Conservation (phyloP, 2,797 vertebrate species). For the Cirrhinus molitorella region DNA sequence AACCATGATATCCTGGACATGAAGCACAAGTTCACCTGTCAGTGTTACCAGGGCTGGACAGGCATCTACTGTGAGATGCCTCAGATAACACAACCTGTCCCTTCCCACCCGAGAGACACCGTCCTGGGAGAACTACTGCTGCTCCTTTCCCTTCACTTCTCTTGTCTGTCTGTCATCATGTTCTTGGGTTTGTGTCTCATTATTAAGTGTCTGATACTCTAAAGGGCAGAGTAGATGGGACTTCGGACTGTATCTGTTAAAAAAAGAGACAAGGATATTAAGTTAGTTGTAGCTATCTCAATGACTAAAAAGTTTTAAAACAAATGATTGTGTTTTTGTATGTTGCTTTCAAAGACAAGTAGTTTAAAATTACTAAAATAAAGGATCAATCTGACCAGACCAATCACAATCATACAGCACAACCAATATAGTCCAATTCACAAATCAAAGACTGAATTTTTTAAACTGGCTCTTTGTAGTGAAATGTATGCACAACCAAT, state of each 20-base stretch:
- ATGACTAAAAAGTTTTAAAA: not conserved
- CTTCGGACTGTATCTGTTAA: not conserved
- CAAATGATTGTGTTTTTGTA: not conserved
- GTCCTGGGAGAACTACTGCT: constrained; percentile 69
- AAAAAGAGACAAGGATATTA: constrained; percentile 7
- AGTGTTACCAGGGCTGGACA: constrained; percentile 90
- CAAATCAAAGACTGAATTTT: too few relatives aligned
- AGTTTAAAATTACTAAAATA: not conserved
- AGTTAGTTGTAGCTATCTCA: not conserved
- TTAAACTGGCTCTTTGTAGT: too few relatives aligned
- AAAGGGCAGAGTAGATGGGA: constrained; percentile 27
- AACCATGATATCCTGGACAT: constrained; percentile 78
- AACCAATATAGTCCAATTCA: not conserved
- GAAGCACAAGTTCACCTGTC: constrained; percentile 88
- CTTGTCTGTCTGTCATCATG: constrained; percentile 74
- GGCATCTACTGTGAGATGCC: constrained; percentile 87
- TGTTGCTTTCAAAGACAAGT: not conserved
- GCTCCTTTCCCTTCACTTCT: constrained; percentile 73
- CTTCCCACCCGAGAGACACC: constrained; percentile 42
- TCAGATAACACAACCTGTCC: constrained; percentile 56
- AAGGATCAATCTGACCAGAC: not conserved
- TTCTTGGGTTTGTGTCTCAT: constrained; percentile 77
- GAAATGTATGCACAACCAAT: too few relatives aligned
- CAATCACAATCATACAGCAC: not conserved
- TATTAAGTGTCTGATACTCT: constrained; percentile 76